Conservation (phyloP, 2,888 invertebrate genomes). For the Orthosia gothica region DNA sequence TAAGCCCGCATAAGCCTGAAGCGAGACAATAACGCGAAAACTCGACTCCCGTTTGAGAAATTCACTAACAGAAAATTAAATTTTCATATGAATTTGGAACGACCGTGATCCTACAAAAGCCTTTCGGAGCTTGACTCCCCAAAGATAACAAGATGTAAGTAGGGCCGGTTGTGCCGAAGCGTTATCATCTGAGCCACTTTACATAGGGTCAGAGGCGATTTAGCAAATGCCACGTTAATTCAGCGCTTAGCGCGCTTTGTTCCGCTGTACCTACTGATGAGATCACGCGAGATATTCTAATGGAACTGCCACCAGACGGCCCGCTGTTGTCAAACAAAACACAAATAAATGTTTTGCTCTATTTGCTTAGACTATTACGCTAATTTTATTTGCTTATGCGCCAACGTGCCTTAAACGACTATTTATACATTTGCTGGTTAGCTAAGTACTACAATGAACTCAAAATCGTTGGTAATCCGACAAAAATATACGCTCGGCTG, state of each 20-base stretch:
- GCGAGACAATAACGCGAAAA: slow-evolving; percentile 87
- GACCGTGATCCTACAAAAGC: slow-evolving; percentile 86
- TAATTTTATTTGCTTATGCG: slow-evolving; percentile 82
- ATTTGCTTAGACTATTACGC: slow-evolving; percentile 79
- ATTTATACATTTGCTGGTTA: slow-evolving; percentile 69
- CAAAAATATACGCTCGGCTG: slow-evolving; percentile 55
- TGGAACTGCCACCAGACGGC: slow-evolving; percentile 77
- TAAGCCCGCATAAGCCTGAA: slow-evolving; percentile 87
- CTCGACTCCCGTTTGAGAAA: slow-evolving; percentile 85
- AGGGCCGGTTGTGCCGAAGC: slow-evolving; percentile 81
- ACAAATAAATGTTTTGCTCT: slow-evolving; percentile 76
- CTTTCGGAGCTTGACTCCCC: slow-evolving; percentile 81
- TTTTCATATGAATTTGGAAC: slow-evolving; percentile 88
- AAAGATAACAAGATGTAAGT: slow-evolving; percentile 88
- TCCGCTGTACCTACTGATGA: slow-evolving; percentile 75
- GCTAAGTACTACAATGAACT: slow-evolving; percentile 61
- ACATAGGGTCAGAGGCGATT: slow-evolving; percentile 85
- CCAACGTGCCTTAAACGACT: slow-evolving; percentile 68
- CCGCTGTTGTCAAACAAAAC: slow-evolving; percentile 82
- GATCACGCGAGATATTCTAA: slow-evolving; percentile 87
- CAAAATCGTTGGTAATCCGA: slow-evolving; percentile 65
- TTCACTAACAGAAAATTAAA: slow-evolving; percentile 89
- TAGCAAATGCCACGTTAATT: slow-evolving; percentile 85
- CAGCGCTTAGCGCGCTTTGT: slow-evolving; percentile 85
- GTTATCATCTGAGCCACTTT: slow-evolving; percentile 84